Conservation (phyloP, 2,113 vertebrate species). For the Heptranchias perlo region DNA sequence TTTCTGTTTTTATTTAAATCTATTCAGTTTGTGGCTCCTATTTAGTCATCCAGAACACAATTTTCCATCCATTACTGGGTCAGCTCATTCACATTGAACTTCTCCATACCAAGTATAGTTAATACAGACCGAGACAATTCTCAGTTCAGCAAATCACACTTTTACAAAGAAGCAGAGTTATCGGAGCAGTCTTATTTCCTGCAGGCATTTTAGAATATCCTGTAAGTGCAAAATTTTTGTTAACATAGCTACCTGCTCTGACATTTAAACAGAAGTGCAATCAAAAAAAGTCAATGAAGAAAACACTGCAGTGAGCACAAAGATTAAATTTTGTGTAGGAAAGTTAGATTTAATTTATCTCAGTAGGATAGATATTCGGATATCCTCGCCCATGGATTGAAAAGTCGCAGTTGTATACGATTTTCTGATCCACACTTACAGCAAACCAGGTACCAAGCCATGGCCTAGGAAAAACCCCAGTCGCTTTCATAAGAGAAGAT, state of each 20-base stretch:
- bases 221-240: background rate
- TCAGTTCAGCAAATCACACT: background rate
- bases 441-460: background rate
- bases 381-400: background rate
- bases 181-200: background rate
- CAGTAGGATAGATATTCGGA: too few relatives aligned
- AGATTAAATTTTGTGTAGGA: background rate
- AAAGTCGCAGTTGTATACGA: background rate
- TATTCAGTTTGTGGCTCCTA: background rate
- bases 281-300: background rate
- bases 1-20: too few relatives aligned
- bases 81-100: background rate
- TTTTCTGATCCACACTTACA: background rate
- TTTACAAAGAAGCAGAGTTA: background rate
- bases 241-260: background rate
- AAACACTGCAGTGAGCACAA: background rate
- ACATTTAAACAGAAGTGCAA: background rate
- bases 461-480: background rate
- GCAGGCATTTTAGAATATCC: background rate
- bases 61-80: background rate
- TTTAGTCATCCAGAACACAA: background rate
- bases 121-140: background rate
- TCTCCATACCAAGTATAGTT: background rate
- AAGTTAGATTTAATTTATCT: background rate
- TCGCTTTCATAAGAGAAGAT: background rate